Percentiles rank a stretch among this genome's conserved stretches.
Conservation (phyloP, 2,888 invertebrate genomes). For the Balanococcus diminutus region DNA sequence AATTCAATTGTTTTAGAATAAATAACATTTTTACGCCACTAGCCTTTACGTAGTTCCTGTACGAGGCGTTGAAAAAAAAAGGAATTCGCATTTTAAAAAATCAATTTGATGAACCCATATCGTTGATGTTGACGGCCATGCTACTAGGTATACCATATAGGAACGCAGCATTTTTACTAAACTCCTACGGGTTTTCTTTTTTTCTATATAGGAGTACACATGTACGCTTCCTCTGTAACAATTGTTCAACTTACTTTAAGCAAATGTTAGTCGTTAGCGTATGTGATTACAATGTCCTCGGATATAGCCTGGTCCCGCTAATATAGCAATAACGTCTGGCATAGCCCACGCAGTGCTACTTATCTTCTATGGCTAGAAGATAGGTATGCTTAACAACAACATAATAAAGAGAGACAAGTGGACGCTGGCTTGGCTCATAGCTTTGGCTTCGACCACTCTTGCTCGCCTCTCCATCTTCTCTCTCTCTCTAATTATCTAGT, state of each 20-base stretch:
- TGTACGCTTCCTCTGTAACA: conserved; percentile 21
- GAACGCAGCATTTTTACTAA: not conserved
- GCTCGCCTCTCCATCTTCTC: conserved; percentile 31
- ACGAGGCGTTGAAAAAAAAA: too few relatives aligned
- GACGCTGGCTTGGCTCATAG: too few relatives aligned
- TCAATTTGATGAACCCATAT: too few relatives aligned
- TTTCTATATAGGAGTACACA: too few relatives aligned
- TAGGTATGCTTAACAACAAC: conserved; percentile 40
- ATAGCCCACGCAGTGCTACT: conserved; percentile 40
- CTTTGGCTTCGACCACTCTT: too few relatives aligned
- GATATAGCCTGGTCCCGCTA: conserved; percentile 34
- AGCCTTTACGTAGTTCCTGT: too few relatives aligned
- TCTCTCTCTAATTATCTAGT: conserved; percentile 38
- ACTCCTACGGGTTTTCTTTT: conserved; percentile 35
- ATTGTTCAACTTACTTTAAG: conserved; percentile 36
- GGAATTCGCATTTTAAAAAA: too few relatives aligned
- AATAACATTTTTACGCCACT: too few relatives aligned
- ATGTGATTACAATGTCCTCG: conserved; percentile 40
- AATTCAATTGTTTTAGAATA: too few relatives aligned
- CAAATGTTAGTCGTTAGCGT: conserved; percentile 34
- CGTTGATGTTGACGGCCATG: too few relatives aligned
- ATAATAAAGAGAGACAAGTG: conserved; percentile 42
- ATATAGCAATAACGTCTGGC: conserved; percentile 42
- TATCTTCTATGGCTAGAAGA: conserved; percentile 42
- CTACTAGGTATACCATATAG: not conserved